Percentiles rank a stretch among this genome's conserved stretches.
These are phyloP conservation scores for Gambusia affinis DNA, from an alignment of 2,113 vertebrate genomes.

Conservation along the genomic window DNA sequence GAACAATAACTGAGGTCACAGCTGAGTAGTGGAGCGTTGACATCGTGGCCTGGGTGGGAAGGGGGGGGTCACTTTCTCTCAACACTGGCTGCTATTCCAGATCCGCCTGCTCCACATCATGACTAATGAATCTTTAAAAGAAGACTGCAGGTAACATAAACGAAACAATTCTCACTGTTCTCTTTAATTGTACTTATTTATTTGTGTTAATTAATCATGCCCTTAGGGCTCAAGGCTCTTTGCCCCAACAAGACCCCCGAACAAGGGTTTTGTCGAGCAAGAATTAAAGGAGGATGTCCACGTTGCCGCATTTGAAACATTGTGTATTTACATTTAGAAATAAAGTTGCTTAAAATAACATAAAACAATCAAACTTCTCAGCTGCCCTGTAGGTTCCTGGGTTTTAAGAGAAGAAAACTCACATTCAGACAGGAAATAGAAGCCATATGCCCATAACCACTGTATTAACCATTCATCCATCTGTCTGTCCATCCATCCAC, in stretches of 20 bases:
- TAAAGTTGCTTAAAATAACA: constrained; percentile 40
- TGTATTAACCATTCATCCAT: too few relatives aligned
- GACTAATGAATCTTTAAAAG: constrained; percentile 40
- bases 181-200: constrained; percentile 58
- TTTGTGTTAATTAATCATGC: constrained; percentile 67
- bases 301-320: constrained; percentile 52
- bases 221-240: neutral
- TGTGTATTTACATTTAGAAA: constrained; percentile 52
- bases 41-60: constrained; percentile 27
- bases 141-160: constrained; percentile 52
- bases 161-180: constrained; percentile 58
- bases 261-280: constrained; percentile 50
- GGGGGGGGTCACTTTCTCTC: constrained; percentile 57
- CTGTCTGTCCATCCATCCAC: neutral
- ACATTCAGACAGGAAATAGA: neutral
- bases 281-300: constrained; percentile 49
- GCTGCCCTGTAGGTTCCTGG: constrained; percentile 9
- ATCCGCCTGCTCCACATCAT: constrained; percentile 15
- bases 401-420: neutral
- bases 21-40: constrained; percentile 56
- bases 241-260: neutral
- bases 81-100: constrained; percentile 49
- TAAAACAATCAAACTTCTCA: constrained; percentile 34
- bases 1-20: constrained; percentile 77
- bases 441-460: neutral